Evolutionary conservation across 1,140 invertebrate species (phyloP).

Genomic region (Heliconius melpomene): DNA sequence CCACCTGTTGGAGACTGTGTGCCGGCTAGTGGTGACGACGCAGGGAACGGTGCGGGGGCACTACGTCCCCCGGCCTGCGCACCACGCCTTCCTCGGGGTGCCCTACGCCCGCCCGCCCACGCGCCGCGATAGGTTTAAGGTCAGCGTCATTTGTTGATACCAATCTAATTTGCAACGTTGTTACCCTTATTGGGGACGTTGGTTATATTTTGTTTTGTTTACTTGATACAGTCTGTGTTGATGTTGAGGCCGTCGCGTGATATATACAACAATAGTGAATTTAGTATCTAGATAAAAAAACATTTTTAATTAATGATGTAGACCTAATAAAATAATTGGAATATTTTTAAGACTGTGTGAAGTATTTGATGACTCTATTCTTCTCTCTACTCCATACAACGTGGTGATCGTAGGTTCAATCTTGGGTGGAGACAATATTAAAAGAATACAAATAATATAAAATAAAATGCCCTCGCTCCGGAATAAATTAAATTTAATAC

Average conservation of each 20-base stretch:
- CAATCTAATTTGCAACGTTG: conserved; percentile 42
- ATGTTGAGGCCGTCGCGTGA: background rate
- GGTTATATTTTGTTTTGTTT: conserved; percentile 9
- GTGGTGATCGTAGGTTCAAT: no score
- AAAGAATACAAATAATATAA: no score
- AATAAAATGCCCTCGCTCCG: no score
- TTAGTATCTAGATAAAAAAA: no score
- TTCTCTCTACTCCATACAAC: no score
- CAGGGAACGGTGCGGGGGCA: conserved; percentile 67
- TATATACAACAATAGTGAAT: background rate
- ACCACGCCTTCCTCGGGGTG: conserved; percentile 66
- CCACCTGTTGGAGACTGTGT: conserved; percentile 38
- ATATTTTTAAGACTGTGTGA: no score
- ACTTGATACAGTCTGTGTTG: background rate
- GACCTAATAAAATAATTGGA: no score
- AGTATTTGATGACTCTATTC: no score
- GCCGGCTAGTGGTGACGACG: conserved; percentile 52
- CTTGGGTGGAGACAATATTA: no score
- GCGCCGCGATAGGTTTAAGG: conserved; percentile 61
- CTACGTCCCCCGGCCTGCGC: conserved; percentile 52
- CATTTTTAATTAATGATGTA: no score
- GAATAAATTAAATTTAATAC: no score
- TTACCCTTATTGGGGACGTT: conserved; percentile 18
- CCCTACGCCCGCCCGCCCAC: conserved; percentile 66
- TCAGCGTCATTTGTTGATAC: conserved; percentile 55